phyloP scores from a whole-genome alignment of 2,113 vertebrate species.

The Malurus alboscapulatus region DNA sequence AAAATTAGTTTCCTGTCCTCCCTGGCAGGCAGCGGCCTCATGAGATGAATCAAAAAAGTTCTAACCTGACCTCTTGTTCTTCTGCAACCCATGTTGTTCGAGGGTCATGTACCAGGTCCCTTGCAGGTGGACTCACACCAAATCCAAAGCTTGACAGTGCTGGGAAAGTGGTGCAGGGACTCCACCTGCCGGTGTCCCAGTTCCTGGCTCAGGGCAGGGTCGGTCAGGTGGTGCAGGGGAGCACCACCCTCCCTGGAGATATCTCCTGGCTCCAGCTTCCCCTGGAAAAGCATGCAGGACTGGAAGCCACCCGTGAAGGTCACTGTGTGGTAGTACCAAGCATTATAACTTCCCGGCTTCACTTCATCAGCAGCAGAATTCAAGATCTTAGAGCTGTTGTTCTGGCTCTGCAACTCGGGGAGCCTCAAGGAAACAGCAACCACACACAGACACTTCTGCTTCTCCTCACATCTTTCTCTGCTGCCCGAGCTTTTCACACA shows the following conservation, averaged over 20 bases:
- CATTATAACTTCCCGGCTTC: fast-evolving
- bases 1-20: background rate
- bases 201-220: background rate
- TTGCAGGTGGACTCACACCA: fast-evolving
- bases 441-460: background rate
- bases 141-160: fast-evolving
- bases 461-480: background rate
- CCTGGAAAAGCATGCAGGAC: fast-evolving
- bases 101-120: background rate
- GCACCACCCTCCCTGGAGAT: background rate
- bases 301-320: background rate
- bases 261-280: background rate
- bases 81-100: background rate
- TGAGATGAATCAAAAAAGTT: too few relatives aligned
- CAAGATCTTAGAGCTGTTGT: too few relatives aligned
- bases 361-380: background rate
- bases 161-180: background rate
- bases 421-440: background rate
- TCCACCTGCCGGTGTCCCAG: background rate
- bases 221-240: too few relatives aligned
- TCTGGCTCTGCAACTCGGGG: background rate
- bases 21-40: too few relatives aligned
- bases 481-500: background rate
- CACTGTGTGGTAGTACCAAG: background rate
- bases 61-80: too few relatives aligned